A percentile compares a stretch with the other conserved stretches of the same genome.
Evolutionary conservation across 2,888 invertebrate genomes (phyloP).

Genomic region (Lasioglossum malachurum): DNA sequence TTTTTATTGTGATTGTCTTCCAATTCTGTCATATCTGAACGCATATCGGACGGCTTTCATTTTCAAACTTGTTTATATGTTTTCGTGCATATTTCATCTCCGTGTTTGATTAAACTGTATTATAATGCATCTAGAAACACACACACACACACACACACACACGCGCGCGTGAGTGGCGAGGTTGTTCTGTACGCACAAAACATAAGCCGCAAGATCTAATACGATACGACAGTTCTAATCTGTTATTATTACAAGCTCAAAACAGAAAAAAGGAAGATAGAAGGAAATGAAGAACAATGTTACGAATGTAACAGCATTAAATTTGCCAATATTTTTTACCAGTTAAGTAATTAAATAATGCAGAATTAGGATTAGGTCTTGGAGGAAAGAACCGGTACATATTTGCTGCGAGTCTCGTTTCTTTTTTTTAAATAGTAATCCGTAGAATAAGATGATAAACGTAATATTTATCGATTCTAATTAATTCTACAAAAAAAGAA

Average conservation of each 20-base stretch:
- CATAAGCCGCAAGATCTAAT: constrained; percentile 35
- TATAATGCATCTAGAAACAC: constrained; percentile 25
- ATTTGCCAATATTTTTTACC: constrained; percentile 74
- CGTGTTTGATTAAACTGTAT: constrained; percentile 40
- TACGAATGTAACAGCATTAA: constrained; percentile 67
- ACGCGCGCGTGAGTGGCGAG: constrained; percentile 10
- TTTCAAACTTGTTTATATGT: neutral
- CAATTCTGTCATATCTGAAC: constrained; percentile 40
- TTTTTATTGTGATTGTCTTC: constrained; percentile 56
- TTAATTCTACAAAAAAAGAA: constrained; percentile 28
- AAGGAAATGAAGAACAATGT: constrained; percentile 52
- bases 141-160: constrained; percentile 18
- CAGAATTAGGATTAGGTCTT: constrained; percentile 62
- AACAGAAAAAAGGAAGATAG: constrained; percentile 23
- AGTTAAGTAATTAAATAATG: constrained; percentile 64
- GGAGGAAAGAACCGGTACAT: constrained; percentile 38
- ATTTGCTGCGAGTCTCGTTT: constrained; percentile 51
- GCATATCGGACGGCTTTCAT: constrained; percentile 10
- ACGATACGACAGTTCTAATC: constrained; percentile 45
- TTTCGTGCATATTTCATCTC: constrained; percentile 17
- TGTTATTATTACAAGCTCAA: constrained; percentile 66
- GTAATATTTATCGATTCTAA: constrained; percentile 33
- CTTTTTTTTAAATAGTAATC: constrained; percentile 55
- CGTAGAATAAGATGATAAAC: constrained; percentile 60
- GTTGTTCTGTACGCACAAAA: constrained; percentile 67